Base-by-base conservation (phyloP, 2,797 vertebrate genomes). In the Antennarius maculatus region DNA sequence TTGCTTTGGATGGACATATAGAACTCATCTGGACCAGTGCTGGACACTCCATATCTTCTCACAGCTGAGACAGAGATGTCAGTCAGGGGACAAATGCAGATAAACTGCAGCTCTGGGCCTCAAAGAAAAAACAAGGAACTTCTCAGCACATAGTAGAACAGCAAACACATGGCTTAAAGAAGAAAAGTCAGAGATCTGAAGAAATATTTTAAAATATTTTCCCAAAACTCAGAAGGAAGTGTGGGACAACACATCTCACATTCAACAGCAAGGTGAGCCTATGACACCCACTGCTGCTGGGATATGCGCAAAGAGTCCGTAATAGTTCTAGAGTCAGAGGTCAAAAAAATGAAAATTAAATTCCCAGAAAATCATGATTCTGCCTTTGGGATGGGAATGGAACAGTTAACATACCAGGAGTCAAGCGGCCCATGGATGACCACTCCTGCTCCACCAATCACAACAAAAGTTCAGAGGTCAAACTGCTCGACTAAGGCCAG, bases 391-490 rank as follows among this genome's bases (percentile, higher is more conserved):
- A 84, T 73, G 64, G 74, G 77, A 89, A 87, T 79, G 61, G 29
- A 86, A 84, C 82, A 91, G 89, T 90, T 90, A 88, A 89, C 74
- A 87, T 85, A 69, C 85, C 89, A 77, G 70, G 67, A 62, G 76
- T 82, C 85, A 87, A 89, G 85, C 69, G 41, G 82, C 73, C 88
- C 86, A 62, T 86, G 81, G 83, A 76, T 80, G 81, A 87, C 84
- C 81, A 83, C 60, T 55, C 61, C 55, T 65, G 76, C 72, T 31
- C 66, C 68, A 74, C 79, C 84, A 90, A 88, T 86, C 76, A 85
- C 82, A 87, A 83, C 79, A 80, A 43, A 61, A 69, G 81, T 75
- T 80, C 69, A 86, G 58, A 74, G 86, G 88, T 89, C 86, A 88
- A 88, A 77, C 80, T 85, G 68, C 79, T 85, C 71, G 69, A 76